These are phyloP conservation scores for Pempheris klunzingeri DNA, from an alignment of 2,797 vertebrate genomes.

Conservation along the genomic window DNA sequence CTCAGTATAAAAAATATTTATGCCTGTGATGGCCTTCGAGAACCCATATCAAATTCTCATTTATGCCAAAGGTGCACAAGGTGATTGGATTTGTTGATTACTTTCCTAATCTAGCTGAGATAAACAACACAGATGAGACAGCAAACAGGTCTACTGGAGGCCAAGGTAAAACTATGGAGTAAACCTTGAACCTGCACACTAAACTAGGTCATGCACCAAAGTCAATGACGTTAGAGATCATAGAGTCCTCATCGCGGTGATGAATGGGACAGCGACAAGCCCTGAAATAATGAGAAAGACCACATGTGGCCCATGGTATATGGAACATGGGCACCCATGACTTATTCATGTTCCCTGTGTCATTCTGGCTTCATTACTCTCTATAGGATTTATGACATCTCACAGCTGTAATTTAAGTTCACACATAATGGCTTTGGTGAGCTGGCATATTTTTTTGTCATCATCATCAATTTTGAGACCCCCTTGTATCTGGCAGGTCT, in stretches of 20 bases:
- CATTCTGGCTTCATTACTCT: constrained; percentile 58
- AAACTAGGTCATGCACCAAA: constrained; percentile 45
- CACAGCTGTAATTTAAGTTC: constrained; percentile 66
- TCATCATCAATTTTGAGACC: constrained; percentile 41
- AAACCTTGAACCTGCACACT: constrained; percentile 35
- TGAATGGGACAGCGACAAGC: constrained; percentile 57
- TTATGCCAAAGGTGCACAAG: neutral
- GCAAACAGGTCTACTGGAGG: constrained; percentile 5
- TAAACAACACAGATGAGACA: constrained; percentile 12
- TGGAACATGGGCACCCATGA: constrained; percentile 65
- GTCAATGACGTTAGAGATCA: constrained; percentile 41
- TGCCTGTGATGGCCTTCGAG: neutral
- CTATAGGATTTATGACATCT: constrained; percentile 68
- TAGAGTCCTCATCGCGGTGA: constrained; percentile 60
- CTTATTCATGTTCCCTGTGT: constrained; percentile 74
- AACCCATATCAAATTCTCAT: neutral
- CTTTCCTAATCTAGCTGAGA: neutral
- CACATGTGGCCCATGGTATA: constrained; percentile 33
- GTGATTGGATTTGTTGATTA: constrained; percentile 5
- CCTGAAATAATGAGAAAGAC: constrained; percentile 63
- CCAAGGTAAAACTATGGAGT: constrained; percentile 6
- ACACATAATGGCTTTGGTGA: constrained; percentile 63
- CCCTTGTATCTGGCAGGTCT: constrained; percentile 12
- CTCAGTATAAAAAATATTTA: too few species aligned
- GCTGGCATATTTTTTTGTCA: constrained; percentile 47